A percentile compares a stretch with the other conserved stretches of the same genome.
Conservation (phyloP, 2,797 vertebrate genomes). For the Tenualosa ilisha region DNA sequence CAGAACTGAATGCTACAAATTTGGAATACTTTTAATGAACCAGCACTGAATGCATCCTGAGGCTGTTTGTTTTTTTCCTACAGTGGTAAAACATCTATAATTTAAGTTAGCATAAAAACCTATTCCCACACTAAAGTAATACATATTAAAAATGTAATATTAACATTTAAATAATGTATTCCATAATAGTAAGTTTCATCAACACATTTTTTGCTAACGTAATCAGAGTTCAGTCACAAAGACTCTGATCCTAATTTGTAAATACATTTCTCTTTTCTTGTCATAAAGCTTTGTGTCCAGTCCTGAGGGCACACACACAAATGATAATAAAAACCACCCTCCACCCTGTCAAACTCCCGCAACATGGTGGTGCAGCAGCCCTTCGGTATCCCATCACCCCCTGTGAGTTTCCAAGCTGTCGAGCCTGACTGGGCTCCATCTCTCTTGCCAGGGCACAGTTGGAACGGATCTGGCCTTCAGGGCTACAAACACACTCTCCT, state of each 20-base stretch:
- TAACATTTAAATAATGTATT: not conserved
- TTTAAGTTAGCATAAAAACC: constrained; percentile 39
- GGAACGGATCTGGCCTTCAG: constrained; percentile 75
- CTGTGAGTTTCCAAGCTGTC: constrained; percentile 80
- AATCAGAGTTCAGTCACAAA: constrained; percentile 26
- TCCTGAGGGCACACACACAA: not conserved
- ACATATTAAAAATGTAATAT: not conserved
- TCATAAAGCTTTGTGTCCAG: not conserved
- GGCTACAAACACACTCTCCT: constrained; percentile 64
- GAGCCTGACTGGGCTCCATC: constrained; percentile 68
- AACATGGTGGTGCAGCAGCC: constrained; percentile 55
- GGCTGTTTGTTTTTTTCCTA: not conserved
- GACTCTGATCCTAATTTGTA: constrained; percentile 41
- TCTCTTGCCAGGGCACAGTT: constrained; percentile 76
- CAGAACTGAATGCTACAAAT: not conserved
- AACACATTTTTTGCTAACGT: not conserved
- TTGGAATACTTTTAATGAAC: not conserved
- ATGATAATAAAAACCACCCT: constrained; percentile 43
- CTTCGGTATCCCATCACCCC: constrained; percentile 73
- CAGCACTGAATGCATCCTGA: not conserved
- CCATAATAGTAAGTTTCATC: not conserved
- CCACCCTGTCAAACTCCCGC: constrained; percentile 53
- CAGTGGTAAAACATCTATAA: constrained; percentile 43
- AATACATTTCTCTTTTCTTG: constrained; percentile 18
- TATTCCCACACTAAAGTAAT: not conserved